Evolutionary conservation across 2,888 invertebrate genomes (phyloP).

Genomic region (Seira musarum): DNA sequence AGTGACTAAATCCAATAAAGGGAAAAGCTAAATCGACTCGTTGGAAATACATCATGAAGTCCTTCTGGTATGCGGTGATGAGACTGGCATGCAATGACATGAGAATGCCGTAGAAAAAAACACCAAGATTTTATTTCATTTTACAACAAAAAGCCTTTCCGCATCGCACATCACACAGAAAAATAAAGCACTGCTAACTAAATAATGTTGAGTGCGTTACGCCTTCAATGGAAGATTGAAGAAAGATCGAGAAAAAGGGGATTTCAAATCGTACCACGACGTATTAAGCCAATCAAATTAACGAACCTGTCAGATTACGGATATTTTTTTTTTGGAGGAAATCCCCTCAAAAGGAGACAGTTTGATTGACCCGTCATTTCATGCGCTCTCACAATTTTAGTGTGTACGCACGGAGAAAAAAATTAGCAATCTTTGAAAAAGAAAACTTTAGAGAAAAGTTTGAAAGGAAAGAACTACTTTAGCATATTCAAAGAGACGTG

Average conservation of each 20-base stretch:
- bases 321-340: slow-evolving; percentile 36
- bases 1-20: slow-evolving; percentile 45
- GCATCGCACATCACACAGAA: background rate
- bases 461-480: background rate
- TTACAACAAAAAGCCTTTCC: background rate
- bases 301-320: slow-evolving; percentile 50
- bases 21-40: slow-evolving; percentile 37
- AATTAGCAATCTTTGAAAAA: background rate
- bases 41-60: slow-evolving; percentile 41
- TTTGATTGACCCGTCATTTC: slow-evolving; percentile 52
- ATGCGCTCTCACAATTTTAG: background rate
- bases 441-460: background rate
- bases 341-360: slow-evolving; percentile 42
- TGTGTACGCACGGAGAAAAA: background rate
- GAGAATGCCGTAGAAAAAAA: slow-evolving; percentile 9
- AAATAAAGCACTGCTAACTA: background rate
- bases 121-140: background rate
- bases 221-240: background rate
- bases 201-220: background rate
- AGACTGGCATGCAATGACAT: slow-evolving; percentile 34
- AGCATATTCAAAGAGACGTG: too few relatives aligned
- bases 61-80: slow-evolving; percentile 18
- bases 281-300: slow-evolving; percentile 53
- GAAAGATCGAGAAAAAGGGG: background rate
- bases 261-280: slow-evolving; percentile 11